A percentile compares a stretch with the other conserved stretches of the same genome.
These are phyloP conservation scores for Phainopepla nitens DNA, from an alignment of 2,113 vertebrate genomes.

Conservation along the genomic window DNA sequence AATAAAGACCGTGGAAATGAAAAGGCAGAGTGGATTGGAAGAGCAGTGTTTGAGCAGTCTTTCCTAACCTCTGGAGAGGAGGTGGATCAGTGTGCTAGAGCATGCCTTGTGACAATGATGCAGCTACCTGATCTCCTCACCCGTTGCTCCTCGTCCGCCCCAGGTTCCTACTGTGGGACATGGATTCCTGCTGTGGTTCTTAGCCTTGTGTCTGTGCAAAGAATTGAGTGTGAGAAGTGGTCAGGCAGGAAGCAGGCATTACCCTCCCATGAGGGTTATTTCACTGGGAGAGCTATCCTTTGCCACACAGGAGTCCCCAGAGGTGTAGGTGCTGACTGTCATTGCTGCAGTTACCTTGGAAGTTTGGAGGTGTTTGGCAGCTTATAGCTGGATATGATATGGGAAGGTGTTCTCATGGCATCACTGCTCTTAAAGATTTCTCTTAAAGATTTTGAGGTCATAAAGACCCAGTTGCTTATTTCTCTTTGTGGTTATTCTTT, in stretches of 20 bases:
- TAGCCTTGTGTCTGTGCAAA: not conserved
- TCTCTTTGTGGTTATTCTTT: not conserved
- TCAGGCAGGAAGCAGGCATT: not conserved
- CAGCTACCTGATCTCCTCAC: not conserved
- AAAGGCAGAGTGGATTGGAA: not conserved
- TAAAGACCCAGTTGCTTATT: not conserved
- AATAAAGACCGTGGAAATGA: not conserved
- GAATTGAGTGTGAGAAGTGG: not conserved
- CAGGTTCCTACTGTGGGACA: rapidly evolving
- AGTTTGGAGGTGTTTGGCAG: not conserved
- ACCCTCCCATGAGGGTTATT: not conserved
- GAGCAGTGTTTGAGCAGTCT: not conserved
- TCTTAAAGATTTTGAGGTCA: not conserved
- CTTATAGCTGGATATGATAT: not conserved
- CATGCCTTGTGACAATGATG: rapidly evolving
- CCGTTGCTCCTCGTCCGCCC: not conserved
- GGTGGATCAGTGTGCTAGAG: not conserved
- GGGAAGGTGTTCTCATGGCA: not conserved
- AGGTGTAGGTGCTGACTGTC: not conserved
- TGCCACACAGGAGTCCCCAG: not conserved
- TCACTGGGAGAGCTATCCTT: not conserved
- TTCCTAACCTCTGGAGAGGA: not conserved
- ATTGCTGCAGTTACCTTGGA: not conserved
- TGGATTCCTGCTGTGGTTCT: not conserved
- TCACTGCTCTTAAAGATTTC: not conserved